phyloP scores from a whole-genome alignment of 2,797 vertebrate genomes.

The Rhyacichthys aspro region DNA sequence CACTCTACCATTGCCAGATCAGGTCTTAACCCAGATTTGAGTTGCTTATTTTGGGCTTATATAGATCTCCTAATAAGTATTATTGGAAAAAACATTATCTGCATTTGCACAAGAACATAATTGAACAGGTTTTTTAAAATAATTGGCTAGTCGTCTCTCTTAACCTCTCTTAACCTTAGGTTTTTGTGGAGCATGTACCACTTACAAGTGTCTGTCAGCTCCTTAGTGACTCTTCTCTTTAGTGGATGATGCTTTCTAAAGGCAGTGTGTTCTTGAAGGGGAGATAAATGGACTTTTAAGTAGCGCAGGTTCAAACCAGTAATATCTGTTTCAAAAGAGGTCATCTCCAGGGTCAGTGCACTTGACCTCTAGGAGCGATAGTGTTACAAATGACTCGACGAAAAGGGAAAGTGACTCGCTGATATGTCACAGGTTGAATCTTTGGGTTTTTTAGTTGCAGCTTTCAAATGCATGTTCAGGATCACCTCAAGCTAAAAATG shows the following conservation, averaged over 20 bases:
- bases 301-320: slow-evolving; percentile 1
- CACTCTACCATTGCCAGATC: too few species aligned
- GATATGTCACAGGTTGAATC: slow-evolving; percentile 12
- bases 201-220: slow-evolving; percentile 5
- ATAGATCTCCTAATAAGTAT: too few species aligned
- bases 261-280: slow-evolving; percentile 13
- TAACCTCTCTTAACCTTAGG: too few species aligned
- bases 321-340: slow-evolving; percentile 30
- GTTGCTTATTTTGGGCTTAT: too few species aligned
- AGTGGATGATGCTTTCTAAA: slow-evolving; percentile 27
- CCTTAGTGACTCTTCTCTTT: slow-evolving; percentile 26
- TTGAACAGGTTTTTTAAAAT: too few species aligned
- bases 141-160: too few species aligned
- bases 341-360: slow-evolving; percentile 8
- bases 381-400: slow-evolving; percentile 2
- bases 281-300: not conserved
- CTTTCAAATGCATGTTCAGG: too few species aligned
- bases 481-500: too few species aligned
- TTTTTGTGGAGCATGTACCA: too few species aligned
- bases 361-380: slow-evolving; percentile 27
- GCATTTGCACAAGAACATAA: too few species aligned
- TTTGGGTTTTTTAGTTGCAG: not conserved
- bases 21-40: too few species aligned
- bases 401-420: not conserved
- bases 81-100: too few species aligned